Evolutionary conservation across 92 coral and sea anemone species (phyloP).

Genomic region (Phymanthus crucifer): DNA sequence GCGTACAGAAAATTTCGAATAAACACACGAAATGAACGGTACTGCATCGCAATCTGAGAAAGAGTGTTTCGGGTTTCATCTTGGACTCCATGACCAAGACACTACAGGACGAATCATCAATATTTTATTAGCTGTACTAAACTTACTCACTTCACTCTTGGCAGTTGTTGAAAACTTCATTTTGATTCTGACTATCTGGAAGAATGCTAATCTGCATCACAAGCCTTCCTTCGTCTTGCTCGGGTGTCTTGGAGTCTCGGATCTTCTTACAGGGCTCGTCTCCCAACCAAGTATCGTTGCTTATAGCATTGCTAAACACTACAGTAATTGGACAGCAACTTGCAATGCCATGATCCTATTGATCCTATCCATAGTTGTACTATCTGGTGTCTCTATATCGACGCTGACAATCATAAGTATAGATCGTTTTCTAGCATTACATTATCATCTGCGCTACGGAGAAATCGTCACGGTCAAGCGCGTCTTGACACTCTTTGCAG

Average conservation of each 20-base stretch:
- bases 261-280: slow-evolving; percentile 32
- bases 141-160: slow-evolving; percentile 13
- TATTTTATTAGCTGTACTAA: slow-evolving; percentile 4
- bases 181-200: slow-evolving; percentile 30
- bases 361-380: neutral
- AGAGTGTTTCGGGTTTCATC: neutral
- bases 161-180: slow-evolving; percentile 33
- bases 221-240: slow-evolving; percentile 30
- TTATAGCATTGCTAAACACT: slow-evolving; percentile 22
- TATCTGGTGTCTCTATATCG: slow-evolving; percentile 35
- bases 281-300: slow-evolving; percentile 28
- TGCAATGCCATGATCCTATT: slow-evolving; percentile 20
- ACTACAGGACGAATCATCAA: neutral
- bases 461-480: slow-evolving; percentile 20
- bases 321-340: slow-evolving; percentile 3
- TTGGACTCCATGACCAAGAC: neutral
- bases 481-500: slow-evolving; percentile 7
- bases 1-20: no score
- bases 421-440: slow-evolving; percentile 37
- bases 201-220: slow-evolving; percentile 32
- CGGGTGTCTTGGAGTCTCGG: slow-evolving; percentile 30
- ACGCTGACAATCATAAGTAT: slow-evolving; percentile 23
- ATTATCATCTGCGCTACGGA: slow-evolving; percentile 38
- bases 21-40: neutral
- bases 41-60: neutral